Base-by-base conservation (phyloP, 1,140 invertebrate species). In the Trachymyrmex septentrionalis region DNA sequence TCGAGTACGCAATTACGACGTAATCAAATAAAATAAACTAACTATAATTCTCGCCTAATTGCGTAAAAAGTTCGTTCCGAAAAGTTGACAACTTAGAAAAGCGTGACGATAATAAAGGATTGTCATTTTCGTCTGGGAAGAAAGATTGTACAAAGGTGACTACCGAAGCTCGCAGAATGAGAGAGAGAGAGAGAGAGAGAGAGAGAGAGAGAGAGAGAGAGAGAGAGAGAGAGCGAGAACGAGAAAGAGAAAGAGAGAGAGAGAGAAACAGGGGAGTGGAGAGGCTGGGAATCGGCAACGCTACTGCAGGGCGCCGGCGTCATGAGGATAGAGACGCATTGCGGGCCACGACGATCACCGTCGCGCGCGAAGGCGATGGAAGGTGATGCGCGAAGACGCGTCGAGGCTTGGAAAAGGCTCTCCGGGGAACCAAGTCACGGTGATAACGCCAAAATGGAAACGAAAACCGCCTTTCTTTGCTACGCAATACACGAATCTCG, bases 281-380 rank as follows among this genome's bases (percentile, higher is more conserved):
- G 64, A 71, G 64, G n/a, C n/a, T 64, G 21, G 44, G 75, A 16
- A 77, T 48, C 76, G 38, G 16, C 38, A 61, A 50, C 73, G 53
- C 55, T 27, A 84, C 53, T 76, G 88, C 75, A 88, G 71, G 77
- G 88, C 88, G 88, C 88, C 88, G 88, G 88, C 88, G 88, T 90
- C 88, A 85, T 61, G 53, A 82, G 59, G 75, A 12, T n/a, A 82
- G 77, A 66, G 88, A 90, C 88, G 88, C 88, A 90, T 88, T 90
- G 88, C 88, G 88, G 88, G 81, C 81, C 61, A 67, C 86, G 57
- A 78, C 21, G 50, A 88, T 48, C 53, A 73, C 34, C 50, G 61
- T 16, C 69, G 71, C 80, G 34, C 38, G 44, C 21, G 57, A 76
- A 63, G 12, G 24, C 71, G 64, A 67, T 69, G 50, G 77, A 81